phyloP scores from a whole-genome alignment of 2,797 vertebrate species.

The Esox masquinongy region DNA sequence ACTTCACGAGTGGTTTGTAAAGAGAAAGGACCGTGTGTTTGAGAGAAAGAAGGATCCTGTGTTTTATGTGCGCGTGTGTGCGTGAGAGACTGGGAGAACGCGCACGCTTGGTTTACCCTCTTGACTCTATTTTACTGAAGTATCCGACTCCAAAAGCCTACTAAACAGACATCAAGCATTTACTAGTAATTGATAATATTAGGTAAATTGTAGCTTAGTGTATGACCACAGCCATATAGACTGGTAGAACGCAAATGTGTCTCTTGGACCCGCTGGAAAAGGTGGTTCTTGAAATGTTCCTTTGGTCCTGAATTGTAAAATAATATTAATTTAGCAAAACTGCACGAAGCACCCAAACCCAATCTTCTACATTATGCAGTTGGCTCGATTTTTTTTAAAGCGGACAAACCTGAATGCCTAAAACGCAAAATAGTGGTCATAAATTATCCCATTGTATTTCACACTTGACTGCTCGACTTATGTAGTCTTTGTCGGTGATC shows the following conservation, averaged over 20 bases:
- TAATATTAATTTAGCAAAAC: neutral
- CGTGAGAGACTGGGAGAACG: neutral
- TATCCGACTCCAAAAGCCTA: neutral
- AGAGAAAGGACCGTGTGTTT: slow-evolving; percentile 63
- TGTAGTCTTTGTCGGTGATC: slow-evolving; percentile 70
- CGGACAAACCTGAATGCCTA: slow-evolving; percentile 17
- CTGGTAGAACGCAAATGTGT: neutral
- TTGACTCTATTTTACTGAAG: neutral
- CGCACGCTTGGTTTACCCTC: slow-evolving; percentile 1
- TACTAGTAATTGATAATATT: neutral
- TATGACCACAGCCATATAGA: neutral
- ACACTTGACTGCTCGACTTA: slow-evolving; percentile 64
- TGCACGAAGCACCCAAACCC: too few relatives aligned
- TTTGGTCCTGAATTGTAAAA: neutral
- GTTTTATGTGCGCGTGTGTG: slow-evolving; percentile 48
- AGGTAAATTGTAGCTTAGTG: neutral
- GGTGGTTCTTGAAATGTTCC: neutral
- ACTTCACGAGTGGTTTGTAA: slow-evolving; percentile 71
- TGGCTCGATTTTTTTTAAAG: slow-evolving; percentile 5
- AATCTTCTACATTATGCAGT: neutral
- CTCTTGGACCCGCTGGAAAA: neutral
- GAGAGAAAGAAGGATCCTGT: slow-evolving; percentile 31
- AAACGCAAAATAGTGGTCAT: slow-evolving; percentile 63
- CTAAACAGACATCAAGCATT: neutral
- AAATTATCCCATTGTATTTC: slow-evolving; percentile 71